Conservation (phyloP, 2,888 invertebrate species). For the Troides oblongomaculatus region DNA sequence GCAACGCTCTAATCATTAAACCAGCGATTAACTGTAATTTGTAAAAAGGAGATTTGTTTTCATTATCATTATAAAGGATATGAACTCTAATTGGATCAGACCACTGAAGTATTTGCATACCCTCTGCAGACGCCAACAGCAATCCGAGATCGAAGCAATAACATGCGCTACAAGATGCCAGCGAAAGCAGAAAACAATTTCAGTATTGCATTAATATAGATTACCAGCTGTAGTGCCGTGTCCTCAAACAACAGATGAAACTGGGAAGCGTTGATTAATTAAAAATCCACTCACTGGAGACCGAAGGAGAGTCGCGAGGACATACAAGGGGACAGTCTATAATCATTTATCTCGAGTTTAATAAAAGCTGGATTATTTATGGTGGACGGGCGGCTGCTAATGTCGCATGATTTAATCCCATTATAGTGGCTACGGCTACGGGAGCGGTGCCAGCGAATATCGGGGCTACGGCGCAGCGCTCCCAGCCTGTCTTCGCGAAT, state of each 20-base stretch:
- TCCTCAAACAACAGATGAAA: conserved; percentile 11
- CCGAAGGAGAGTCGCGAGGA: conserved; percentile 38
- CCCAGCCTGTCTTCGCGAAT: not conserved
- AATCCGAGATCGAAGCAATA: no score
- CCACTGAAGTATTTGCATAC: no score
- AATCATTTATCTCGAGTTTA: conserved; percentile 80
- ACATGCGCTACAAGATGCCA: no score
- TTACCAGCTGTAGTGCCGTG: conserved; percentile 7
- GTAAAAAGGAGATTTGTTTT: no score
- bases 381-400: conserved; percentile 57
- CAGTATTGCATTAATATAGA: conserved; percentile 16
- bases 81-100: no score
- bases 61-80: no score
- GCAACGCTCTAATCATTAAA: no score
- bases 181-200: no score
- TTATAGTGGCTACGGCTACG: conserved; percentile 54
- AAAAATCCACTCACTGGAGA: conserved; percentile 30
- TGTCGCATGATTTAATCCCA: conserved; percentile 79
- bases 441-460: conserved; percentile 63
- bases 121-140: no score
- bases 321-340: conserved; percentile 72
- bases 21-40: no score
- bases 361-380: conserved; percentile 80
- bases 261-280: conserved; percentile 28
- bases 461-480: conserved; percentile 25